Evolutionary conservation across 1,140 invertebrate genomes (phyloP).

Genomic region (Palaemon carinicauda): DNA sequence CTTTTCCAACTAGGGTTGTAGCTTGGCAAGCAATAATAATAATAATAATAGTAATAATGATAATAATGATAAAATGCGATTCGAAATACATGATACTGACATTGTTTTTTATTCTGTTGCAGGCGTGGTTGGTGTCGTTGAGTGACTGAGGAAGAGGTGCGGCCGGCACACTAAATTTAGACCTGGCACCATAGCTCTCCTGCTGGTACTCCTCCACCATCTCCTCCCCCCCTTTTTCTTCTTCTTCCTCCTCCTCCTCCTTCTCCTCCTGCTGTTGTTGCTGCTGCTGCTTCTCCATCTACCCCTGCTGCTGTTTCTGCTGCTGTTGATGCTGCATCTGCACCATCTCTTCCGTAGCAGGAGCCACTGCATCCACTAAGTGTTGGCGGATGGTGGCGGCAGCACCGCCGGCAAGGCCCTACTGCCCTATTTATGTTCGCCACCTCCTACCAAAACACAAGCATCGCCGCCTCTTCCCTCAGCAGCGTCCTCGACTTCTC

Average conservation of each 20-base stretch:
- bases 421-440: too few relatives aligned
- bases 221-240: not conserved
- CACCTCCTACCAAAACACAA: not conserved
- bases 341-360: not conserved
- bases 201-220: too few relatives aligned
- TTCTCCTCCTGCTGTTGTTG: not conserved
- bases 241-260: not conserved
- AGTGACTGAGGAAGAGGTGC: not conserved
- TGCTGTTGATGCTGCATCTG: not conserved
- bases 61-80: not conserved
- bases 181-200: not conserved
- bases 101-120: not conserved
- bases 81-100: too few relatives aligned
- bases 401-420: too few relatives aligned
- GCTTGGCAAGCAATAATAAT: too few relatives aligned
- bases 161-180: conserved; percentile 8
- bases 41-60: too few relatives aligned
- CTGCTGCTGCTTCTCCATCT: not conserved
- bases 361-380: too few relatives aligned
- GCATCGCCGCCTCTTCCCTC: not conserved
- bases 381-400: too few relatives aligned
- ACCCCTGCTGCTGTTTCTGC: not conserved
- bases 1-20: too few relatives aligned
- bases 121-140: not conserved
- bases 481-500: not conserved